Evolutionary conservation across 2,113 vertebrate genomes (phyloP), one percentile per base, ranked within the genome.

Genomic region (Sorex araneus): DNA sequence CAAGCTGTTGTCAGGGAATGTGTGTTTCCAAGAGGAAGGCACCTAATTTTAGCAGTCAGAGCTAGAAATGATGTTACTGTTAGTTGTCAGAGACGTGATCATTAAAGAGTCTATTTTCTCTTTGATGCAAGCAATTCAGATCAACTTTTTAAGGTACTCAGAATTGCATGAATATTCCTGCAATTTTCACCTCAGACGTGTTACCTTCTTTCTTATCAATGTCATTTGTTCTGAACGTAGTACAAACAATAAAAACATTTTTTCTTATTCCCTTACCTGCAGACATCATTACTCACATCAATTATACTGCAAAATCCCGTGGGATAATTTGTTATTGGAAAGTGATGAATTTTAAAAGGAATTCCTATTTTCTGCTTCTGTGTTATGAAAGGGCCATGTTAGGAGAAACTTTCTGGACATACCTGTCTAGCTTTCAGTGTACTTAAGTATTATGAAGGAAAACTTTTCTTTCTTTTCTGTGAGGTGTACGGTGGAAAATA

Each of bases 31-130:
- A 76, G 66, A 92, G 83, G 80, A 97, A 97, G 84, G 85, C 84
- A 40, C 76, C 95, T 96, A 96, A 96, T 96, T 96, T 95, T 95
- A 96, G 92, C 93, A 95, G 93, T 96, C 93, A 94, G 63, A 81
- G 84, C 93, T 95, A 91, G 93, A 93, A 93, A 91, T 54, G 90
- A 95, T 95, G 95, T 95, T 95, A 95, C 83, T 91, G 86, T 91
- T 95, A 92, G 93, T 94, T 97, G 96, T 96, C 96, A 97, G 89
- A 76, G 88, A 93, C 93, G 93, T 90, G 86, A 96, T 96, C 93
- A 96, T 96, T 96, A 96, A 92, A 93, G 92, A 96, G 84, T 96
- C 96, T 96, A 91, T 96, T 96, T 96, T 95, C 95, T 79, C 95
- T 94, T 96, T 94, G 94, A 97, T 94, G 94, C 69, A 87, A 97